These are phyloP conservation scores for Gordius sp. DNA, from an alignment of 2,888 invertebrate genomes.

Conservation along the genomic window DNA sequence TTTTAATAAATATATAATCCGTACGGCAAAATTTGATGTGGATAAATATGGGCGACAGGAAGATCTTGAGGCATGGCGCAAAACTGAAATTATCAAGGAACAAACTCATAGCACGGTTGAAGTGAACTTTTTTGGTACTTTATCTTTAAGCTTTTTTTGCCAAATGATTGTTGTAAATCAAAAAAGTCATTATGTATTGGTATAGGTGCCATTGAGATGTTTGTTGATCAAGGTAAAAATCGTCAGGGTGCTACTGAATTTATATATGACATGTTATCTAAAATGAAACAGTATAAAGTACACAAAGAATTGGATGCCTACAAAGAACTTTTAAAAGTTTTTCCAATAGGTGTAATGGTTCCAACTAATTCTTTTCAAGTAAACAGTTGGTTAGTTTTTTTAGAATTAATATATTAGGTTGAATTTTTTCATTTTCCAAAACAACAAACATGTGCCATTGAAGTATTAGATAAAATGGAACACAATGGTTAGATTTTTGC, in stretches of 20 bases:
- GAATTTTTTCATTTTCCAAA: slow-evolving; percentile 78
- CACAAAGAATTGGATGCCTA: slow-evolving; percentile 39
- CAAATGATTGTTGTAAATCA: no score
- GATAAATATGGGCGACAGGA: slow-evolving; percentile 1
- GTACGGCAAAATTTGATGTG: neutral
- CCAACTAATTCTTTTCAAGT: slow-evolving; percentile 38
- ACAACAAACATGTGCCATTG: slow-evolving; percentile 75
- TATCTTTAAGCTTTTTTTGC: no score
- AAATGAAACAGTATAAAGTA: slow-evolving; percentile 66
- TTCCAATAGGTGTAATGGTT: slow-evolving; percentile 50
- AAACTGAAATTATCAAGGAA: neutral
- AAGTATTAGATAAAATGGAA: slow-evolving; percentile 76
- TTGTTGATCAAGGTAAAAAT: slow-evolving; percentile 40
- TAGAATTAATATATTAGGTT: slow-evolving; percentile 40
- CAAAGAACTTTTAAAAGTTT: slow-evolving; percentile 26
- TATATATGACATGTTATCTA: slow-evolving; percentile 56
- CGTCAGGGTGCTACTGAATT: slow-evolving; percentile 72
- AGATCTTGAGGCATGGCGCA: neutral
- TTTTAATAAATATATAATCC: no score
- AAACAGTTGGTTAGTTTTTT: slow-evolving; percentile 16
- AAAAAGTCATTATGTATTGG: no score
- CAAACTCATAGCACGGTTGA: neutral
- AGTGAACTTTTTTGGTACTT: neutral
- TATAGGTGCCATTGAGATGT: slow-evolving; percentile 46
- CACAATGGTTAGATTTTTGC: slow-evolving; percentile 39